Percentiles rank a stretch among this genome's conserved stretches.
phyloP scores from a whole-genome alignment of 2,113 vertebrate genomes.

The Rhea pennata region DNA sequence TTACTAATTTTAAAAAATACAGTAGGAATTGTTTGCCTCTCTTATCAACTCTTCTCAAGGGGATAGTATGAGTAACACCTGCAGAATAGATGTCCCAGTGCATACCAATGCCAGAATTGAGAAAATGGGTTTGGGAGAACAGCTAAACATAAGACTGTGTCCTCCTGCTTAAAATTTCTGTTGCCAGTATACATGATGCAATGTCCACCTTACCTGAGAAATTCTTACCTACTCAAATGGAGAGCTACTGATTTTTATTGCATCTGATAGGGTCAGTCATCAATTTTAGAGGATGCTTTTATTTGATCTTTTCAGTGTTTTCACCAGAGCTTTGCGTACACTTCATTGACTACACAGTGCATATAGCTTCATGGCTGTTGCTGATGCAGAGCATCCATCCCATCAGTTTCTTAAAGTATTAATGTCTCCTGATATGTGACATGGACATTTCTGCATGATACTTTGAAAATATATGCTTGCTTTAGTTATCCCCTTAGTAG shows the following conservation, averaged over 20 bases:
- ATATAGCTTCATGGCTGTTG: background rate
- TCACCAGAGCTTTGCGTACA: background rate
- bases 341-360: background rate
- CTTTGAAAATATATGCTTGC: background rate
- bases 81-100: background rate
- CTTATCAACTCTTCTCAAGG: background rate
- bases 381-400: background rate
- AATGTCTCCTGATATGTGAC: background rate
- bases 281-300: background rate
- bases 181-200: background rate
- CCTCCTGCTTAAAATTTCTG: background rate
- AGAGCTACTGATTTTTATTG: background rate
- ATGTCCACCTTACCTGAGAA: accelerated
- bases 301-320: background rate
- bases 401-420: background rate
- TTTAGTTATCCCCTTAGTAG: background rate
- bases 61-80: background rate
- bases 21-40: accelerated
- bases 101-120: background rate
- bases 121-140: background rate
- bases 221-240: background rate
- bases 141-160: background rate
- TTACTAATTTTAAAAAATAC: too few species aligned
- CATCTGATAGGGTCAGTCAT: background rate
- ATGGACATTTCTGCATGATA: background rate